phyloP scores from a whole-genome alignment of 2,888 invertebrate genomes.

The Zhuqinia jingwanae region DNA sequence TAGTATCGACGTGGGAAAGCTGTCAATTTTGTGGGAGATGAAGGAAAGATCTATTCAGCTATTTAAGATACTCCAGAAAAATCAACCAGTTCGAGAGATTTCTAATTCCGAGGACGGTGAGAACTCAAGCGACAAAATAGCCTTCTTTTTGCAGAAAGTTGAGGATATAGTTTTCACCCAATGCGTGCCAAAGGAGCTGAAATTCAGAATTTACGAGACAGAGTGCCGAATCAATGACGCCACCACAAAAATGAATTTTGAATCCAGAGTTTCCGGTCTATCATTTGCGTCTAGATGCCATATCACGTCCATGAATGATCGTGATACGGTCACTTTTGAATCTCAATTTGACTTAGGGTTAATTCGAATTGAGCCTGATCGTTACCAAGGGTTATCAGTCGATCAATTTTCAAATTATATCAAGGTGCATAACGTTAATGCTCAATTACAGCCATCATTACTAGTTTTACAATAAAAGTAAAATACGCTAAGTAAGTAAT shows the following conservation, averaged over 20 bases:
- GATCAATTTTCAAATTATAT: constrained; percentile 79
- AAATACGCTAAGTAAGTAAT: too few relatives aligned
- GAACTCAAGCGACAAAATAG: constrained; percentile 28
- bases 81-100: constrained; percentile 14
- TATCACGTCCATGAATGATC: constrained; percentile 70
- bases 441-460: background rate
- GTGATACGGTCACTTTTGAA: constrained; percentile 77
- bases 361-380: constrained; percentile 79
- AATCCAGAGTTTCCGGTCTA: constrained; percentile 77
- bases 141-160: constrained; percentile 69
- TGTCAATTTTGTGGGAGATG: constrained; percentile 76
- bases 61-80: constrained; percentile 69
- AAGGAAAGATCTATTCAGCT: constrained; percentile 77
- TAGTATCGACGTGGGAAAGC: constrained; percentile 78
- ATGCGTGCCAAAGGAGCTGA: constrained; percentile 78
- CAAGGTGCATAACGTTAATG: constrained; percentile 71
- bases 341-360: constrained; percentile 78
- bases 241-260: constrained; percentile 76
- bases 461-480: background rate
- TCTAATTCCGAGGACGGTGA: background rate
- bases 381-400: constrained; percentile 77
- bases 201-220: constrained; percentile 79
- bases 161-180: constrained; percentile 78
- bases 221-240: constrained; percentile 78
- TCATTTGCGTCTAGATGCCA: constrained; percentile 78